Evolutionary conservation across 2,113 vertebrate genomes (phyloP), one percentile per base, ranked within the genome.

Genomic region (Dinomys branickii): DNA sequence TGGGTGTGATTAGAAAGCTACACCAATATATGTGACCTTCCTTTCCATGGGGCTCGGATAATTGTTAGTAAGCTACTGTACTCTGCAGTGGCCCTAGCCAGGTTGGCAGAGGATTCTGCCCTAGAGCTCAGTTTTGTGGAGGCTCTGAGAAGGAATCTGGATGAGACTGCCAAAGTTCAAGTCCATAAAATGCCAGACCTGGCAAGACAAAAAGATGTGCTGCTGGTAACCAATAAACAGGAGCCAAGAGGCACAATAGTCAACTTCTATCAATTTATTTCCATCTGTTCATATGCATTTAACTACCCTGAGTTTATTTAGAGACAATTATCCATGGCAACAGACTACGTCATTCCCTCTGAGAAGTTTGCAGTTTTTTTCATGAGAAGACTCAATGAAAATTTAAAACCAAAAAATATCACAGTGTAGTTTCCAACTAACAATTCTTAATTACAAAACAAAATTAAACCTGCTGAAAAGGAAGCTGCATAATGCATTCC

Each of bases 291-390:
- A 63, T 81, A 95, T 84, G 73, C 85, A 91, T 85, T 98, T 96
- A 97, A 94, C 94, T 94, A 95, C 52, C 69, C 65, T 71, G 47
- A 97, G 88, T 96, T 97, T 98, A 97, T 97, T 97, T 97, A 97
- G 97, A 97, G 92, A 94, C 67, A 94, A 92, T 97, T 97, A 97
- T 96, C 92, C 95, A 95, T 97, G 92, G 96, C 54, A 97, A 97
- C 93, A 97, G 92, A 96, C 83, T 54, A 85, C 52, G 94, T 50
- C 35, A 88, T 61, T 95, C 83, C 75, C 95, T 97, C 88, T 7
- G 19, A 96, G 73, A 88, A 96, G 73, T 97, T 89, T 81, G 35
- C 69, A 85, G 83, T 85, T 96, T 97, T 97, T 97, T 96, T 90
- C 75, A 89, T 80, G 61, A 94, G 95, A 95, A 88, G 73, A 86